These are phyloP conservation scores for Periphyllus acericola DNA, from an alignment of 2,888 invertebrate species.

Conservation along the genomic window DNA sequence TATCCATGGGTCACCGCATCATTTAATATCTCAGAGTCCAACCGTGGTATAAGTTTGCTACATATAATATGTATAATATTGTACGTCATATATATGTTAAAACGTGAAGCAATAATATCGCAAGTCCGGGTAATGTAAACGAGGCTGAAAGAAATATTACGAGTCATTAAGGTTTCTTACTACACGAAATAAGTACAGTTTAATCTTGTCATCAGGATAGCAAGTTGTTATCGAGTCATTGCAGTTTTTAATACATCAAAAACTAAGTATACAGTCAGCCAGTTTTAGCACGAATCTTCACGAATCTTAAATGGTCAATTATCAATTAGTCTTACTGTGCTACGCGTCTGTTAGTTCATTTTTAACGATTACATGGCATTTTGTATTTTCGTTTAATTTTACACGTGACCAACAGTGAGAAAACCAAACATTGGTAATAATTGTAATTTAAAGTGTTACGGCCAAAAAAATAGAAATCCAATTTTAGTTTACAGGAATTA, in stretches of 20 bases:
- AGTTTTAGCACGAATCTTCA: not conserved
- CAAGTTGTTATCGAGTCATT: not conserved
- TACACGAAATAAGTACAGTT: not conserved
- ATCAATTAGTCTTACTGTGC: not conserved
- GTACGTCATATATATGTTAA: not conserved
- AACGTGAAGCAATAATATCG: not conserved
- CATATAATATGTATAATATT: not conserved
- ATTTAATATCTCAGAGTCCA: not conserved
- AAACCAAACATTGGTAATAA: not conserved
- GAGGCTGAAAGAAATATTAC: slow-evolving; percentile 12
- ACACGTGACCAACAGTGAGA: not conserved
- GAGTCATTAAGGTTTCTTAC: slow-evolving; percentile 10
- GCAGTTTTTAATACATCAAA: not conserved
- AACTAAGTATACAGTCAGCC: not conserved
- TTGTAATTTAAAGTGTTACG: not conserved
- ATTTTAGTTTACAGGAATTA: not conserved
- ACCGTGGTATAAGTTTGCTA: not conserved
- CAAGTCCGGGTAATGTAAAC: not conserved
- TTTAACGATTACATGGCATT: not conserved
- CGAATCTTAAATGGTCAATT: not conserved
- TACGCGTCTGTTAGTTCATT: not conserved
- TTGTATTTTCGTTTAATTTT: not conserved
- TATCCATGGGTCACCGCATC: not conserved
- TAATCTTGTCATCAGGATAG: not conserved
- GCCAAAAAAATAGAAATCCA: not conserved